Base-by-base conservation (phyloP, 2,113 vertebrate genomes). In the Morone saxatilis region DNA sequence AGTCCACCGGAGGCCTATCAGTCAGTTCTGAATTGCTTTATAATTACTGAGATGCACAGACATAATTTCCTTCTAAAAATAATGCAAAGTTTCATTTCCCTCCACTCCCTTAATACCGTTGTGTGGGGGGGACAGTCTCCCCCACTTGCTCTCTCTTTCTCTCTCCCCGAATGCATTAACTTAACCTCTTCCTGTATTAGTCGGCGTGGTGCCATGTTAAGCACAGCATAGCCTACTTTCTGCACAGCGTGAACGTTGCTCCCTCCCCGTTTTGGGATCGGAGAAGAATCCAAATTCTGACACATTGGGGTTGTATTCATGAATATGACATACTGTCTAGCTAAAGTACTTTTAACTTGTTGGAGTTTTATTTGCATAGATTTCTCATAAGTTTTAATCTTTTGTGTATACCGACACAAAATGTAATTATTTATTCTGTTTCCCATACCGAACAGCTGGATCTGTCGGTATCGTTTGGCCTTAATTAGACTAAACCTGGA, bases 41-140 rank as follows among this genome's bases (percentile, higher is more conserved):
- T 95, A 94, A 95, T 94, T 94, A 93, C 91, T 67, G 81, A 89
- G 91, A 93, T 92, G 88, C 89, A 71, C 69, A 74, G 85, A 89
- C 86, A 72, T 91, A 74, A 89, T 94, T 91, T 88, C 82, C 85
- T 61, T 77, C 89, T 88, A 90, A 93, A 93, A 94, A 93, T 92
- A 93, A 94, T 91, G 89, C 89, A 84, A 88, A 91, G 83, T 91
- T 93, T 90, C 65, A 86, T 85, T 89, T 82, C 71, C 61, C 43
- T 60, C 40, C 74, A 19, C 16, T 74, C 38, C 25, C n/a, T 86
- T 88, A 84, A 84, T 71, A 60, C 82, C 7, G 67, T 79, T 60
- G 66, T n/a, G 60, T 19, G 43, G 47, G 50, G 14, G 17, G 36
- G 7, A 2, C 1, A 13, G 31, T 41, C 54, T 54, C 43, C 12